phyloP scores from a whole-genome alignment of 2,888 invertebrate genomes.

The Oscheius sp. region DNA sequence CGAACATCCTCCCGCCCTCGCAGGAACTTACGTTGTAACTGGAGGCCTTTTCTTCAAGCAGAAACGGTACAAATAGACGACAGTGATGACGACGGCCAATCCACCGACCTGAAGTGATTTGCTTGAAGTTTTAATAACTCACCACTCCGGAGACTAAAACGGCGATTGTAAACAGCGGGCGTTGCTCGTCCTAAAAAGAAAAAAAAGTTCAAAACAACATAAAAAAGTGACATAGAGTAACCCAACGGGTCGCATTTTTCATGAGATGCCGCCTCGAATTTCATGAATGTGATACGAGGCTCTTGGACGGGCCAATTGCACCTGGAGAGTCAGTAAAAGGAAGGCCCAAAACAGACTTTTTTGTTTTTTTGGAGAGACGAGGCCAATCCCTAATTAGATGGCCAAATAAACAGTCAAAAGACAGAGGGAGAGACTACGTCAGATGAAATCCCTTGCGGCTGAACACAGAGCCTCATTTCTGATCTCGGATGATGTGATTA shows the following conservation, averaged over 20 bases:
- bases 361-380: not conserved
- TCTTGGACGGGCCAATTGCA: not conserved
- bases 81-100: constrained; percentile 60
- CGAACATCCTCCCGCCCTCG: not conserved
- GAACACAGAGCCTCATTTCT: not conserved
- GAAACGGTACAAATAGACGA: constrained; percentile 61
- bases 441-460: too few species aligned
- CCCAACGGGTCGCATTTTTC: constrained; percentile 6
- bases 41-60: constrained; percentile 57
- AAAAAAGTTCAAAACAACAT: not conserved
- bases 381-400: too few species aligned
- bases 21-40: constrained; percentile 50
- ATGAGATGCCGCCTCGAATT: constrained; percentile 23
- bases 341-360: too few species aligned
- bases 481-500: too few species aligned
- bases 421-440: not conserved
- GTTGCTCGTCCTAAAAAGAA: constrained; percentile 51
- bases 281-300: constrained; percentile 26
- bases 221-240: not conserved
- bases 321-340: constrained; percentile 1
- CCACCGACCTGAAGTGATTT: too few species aligned
- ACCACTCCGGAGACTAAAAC: constrained; percentile 60
- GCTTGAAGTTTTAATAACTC: too few species aligned
- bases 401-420: too few species aligned
- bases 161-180: constrained; percentile 60